phyloP scores from a whole-genome alignment of 2,113 vertebrate species.

The Strigops habroptila region DNA sequence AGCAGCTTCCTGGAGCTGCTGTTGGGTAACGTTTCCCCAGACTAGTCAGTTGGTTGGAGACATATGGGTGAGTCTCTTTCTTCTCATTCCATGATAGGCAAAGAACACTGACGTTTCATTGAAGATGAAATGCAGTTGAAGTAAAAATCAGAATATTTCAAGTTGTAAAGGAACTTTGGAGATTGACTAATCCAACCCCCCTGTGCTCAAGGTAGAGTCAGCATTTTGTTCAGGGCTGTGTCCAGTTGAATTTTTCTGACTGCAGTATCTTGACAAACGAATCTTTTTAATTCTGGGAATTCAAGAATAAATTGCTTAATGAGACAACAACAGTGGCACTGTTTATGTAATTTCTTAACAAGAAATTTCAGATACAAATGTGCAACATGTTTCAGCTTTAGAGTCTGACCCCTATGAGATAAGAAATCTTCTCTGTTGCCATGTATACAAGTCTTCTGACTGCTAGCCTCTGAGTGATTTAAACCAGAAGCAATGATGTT shows the following conservation, averaged over 20 bases:
- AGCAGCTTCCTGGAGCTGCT: not conserved
- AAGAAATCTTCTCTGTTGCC: not conserved
- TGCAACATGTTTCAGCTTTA: not conserved
- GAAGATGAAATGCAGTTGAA: not conserved
- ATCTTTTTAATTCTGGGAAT: not conserved
- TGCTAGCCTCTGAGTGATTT: not conserved
- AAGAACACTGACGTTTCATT: not conserved
- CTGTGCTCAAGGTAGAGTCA: not conserved
- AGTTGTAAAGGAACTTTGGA: not conserved
- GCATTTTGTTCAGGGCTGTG: not conserved
- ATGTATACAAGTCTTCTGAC: not conserved
- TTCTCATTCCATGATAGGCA: not conserved
- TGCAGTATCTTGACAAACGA: not conserved
- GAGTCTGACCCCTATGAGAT: not conserved
- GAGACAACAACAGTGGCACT: not conserved
- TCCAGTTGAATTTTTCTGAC: not conserved
- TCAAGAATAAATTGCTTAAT: not conserved
- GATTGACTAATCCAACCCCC: not conserved
- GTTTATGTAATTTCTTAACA: not conserved
- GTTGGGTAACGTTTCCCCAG: not conserved
- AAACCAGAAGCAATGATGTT: not conserved
- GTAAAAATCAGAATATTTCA: not conserved
- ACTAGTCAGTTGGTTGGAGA: not conserved
- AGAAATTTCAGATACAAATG: not conserved
- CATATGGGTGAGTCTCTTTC: not conserved